Percentiles rank a stretch among this genome's conserved stretches.
phyloP scores from a whole-genome alignment of 2,797 vertebrate species.

The Coccyzus lansbergi region DNA sequence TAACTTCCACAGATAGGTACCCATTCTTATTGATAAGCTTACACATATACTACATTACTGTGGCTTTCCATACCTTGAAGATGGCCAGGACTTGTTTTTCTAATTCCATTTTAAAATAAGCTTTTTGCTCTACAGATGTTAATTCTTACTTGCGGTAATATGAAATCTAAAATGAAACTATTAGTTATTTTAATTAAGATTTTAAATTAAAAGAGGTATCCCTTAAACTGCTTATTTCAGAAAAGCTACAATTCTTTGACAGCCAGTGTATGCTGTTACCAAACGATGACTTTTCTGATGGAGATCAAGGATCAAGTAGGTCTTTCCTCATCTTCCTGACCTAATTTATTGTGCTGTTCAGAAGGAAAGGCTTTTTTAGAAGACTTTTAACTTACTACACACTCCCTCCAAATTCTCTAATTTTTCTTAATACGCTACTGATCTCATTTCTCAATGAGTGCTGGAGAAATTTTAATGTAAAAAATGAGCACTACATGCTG shows the following conservation, averaged over 20 bases:
- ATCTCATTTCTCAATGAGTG: background rate
- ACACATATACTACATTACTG: rapidly evolving
- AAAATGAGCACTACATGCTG: background rate
- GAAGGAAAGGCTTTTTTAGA: background rate
- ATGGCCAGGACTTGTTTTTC: background rate
- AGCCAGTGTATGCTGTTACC: background rate
- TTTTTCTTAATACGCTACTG: background rate
- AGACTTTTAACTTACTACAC: background rate
- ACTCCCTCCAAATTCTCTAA: background rate
- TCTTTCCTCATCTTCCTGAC: background rate
- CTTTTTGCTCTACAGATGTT: background rate
- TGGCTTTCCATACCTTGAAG: background rate
- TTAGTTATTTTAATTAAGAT: background rate
- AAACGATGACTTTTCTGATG: background rate
- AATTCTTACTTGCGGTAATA: background rate
- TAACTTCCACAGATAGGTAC: conserved; percentile 55
- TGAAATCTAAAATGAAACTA: background rate
- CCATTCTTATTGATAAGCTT: background rate
- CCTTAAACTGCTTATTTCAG: background rate
- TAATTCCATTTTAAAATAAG: background rate
- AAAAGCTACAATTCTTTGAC: background rate
- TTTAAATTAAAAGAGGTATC: background rate
- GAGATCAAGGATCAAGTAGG: background rate
- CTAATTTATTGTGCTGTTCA: background rate
- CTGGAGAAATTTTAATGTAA: background rate